phyloP scores from a whole-genome alignment of 2,113 vertebrate genomes.

The Saguinus imperator region DNA sequence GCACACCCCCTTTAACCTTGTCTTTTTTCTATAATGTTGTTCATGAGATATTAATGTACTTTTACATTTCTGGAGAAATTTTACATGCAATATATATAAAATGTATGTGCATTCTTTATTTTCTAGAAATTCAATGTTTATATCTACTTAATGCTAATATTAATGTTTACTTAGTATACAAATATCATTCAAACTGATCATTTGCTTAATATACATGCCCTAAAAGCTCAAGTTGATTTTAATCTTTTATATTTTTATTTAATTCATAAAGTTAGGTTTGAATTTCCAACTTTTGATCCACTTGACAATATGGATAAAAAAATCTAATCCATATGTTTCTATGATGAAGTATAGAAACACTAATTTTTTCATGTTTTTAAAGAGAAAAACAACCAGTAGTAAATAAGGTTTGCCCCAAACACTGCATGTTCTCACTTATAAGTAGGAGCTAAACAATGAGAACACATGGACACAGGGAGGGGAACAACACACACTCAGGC shows the following conservation, averaged over 20 bases:
- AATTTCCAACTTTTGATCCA: background rate
- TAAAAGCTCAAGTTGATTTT: background rate
- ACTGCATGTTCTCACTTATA: too few relatives aligned
- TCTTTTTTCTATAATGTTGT: background rate
- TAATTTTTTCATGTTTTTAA: background rate
- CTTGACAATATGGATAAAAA: background rate
- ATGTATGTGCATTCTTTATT: background rate
- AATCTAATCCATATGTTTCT: background rate
- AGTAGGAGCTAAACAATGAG: too few relatives aligned
- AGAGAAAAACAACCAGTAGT: background rate
- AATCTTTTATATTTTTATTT: background rate
- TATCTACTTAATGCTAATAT: background rate
- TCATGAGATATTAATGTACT: background rate
- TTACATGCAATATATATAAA: background rate
- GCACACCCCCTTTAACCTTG: background rate
- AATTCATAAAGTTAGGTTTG: conserved; percentile 4
- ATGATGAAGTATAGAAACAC: background rate
- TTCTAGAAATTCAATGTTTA: background rate
- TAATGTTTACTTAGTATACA: background rate
- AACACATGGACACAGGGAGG: too few relatives aligned
- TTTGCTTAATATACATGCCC: background rate
- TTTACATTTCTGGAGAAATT: background rate
- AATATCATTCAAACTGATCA: background rate
- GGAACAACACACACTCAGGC: too few relatives aligned
- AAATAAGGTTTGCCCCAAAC: background rate